These are phyloP conservation scores for Eudasyphora cyanicolor DNA, from an alignment of 2,888 invertebrate species.

Conservation along the genomic window DNA sequence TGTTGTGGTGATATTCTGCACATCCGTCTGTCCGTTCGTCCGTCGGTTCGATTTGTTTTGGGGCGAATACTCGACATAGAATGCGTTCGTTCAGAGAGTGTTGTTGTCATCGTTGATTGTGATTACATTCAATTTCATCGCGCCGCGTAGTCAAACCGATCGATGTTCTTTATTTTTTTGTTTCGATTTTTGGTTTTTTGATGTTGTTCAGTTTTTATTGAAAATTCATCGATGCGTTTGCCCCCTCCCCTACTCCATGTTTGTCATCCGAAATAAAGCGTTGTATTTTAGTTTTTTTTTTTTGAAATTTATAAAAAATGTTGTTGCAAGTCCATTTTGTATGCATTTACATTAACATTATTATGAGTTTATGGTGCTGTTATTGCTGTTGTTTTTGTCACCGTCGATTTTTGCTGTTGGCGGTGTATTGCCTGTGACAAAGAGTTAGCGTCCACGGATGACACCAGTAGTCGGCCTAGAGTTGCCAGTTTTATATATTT, in stretches of 20 bases:
- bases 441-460: neutral
- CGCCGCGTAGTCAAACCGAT: conserved; percentile 30
- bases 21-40: conserved; percentile 55
- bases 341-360: conserved; percentile 79
- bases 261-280: neutral
- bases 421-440: neutral
- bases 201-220: conserved; percentile 69
- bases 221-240: conserved; percentile 18
- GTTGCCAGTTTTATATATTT: too few species aligned
- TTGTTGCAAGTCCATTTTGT: conserved; percentile 75
- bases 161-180: neutral
- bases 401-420: neutral
- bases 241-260: neutral
- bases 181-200: too few species aligned
- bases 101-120: conserved; percentile 34
- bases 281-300: conserved; percentile 13
- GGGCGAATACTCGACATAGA: neutral
- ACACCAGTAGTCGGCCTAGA: neutral
- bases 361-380: conserved; percentile 72
- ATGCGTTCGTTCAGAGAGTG: conserved; percentile 6
- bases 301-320: conserved; percentile 52
- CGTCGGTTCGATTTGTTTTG: conserved; percentile 24
- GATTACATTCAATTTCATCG: conserved; percentile 52
- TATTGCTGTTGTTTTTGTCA: conserved; percentile 46
- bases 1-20: conserved; percentile 48